Evolutionary conservation across 1,140 invertebrate genomes (phyloP).

Genomic region (Scaptomyza montana): DNA sequence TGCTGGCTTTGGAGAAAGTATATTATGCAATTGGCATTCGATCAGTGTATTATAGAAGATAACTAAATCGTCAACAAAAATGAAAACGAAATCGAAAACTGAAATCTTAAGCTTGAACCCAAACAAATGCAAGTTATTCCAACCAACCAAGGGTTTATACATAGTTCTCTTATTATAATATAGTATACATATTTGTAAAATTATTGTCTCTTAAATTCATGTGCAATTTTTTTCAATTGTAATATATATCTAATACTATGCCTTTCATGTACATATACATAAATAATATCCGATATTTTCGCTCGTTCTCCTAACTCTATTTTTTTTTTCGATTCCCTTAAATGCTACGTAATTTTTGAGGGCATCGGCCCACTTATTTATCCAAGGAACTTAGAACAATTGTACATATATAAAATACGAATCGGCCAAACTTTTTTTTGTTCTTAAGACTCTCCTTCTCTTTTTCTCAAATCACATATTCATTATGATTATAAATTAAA

Average conservation of each 20-base stretch:
- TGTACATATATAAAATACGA: slow-evolving; percentile 38
- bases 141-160: slow-evolving; percentile 69
- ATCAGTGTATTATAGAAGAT: slow-evolving; percentile 32
- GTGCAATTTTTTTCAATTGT: slow-evolving; percentile 51
- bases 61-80: slow-evolving; percentile 52
- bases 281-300: slow-evolving; percentile 41
- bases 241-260: slow-evolving; percentile 53
- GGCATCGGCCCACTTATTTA: slow-evolving; percentile 13
- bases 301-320: slow-evolving; percentile 43
- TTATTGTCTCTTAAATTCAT: slow-evolving; percentile 42
- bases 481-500: slow-evolving; percentile 17
- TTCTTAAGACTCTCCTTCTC: not conserved
- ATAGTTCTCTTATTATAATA: slow-evolving; percentile 25
- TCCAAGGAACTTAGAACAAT: slow-evolving; percentile 28
- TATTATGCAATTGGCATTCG: slow-evolving; percentile 48
- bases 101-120: slow-evolving; percentile 28
- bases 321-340: slow-evolving; percentile 27
- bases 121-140: slow-evolving; percentile 62
- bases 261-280: slow-evolving; percentile 70
- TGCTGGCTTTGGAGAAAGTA: slow-evolving; percentile 43
- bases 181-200: slow-evolving; percentile 42
- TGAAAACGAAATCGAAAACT: slow-evolving; percentile 29
- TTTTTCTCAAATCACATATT: slow-evolving; percentile 13
- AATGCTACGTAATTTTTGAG: slow-evolving; percentile 25
- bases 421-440: slow-evolving; percentile 8